These are phyloP conservation scores for Masticophis lateralis DNA, from an alignment of 2,797 vertebrate species.

Conservation along the genomic window DNA sequence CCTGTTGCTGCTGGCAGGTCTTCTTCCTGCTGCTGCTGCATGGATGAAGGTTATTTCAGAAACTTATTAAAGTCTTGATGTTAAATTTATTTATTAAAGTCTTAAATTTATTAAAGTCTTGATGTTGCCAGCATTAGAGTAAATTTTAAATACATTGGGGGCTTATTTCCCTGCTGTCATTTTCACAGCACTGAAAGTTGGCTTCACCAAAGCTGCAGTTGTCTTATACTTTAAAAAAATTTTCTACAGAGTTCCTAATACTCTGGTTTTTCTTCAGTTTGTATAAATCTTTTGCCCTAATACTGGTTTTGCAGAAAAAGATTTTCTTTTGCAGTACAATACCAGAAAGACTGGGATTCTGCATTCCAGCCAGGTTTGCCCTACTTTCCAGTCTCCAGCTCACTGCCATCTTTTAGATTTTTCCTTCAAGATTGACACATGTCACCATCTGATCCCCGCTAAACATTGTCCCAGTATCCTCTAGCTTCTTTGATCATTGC, in stretches of 20 bases:
- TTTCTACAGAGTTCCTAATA: not conserved
- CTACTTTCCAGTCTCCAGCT: not conserved
- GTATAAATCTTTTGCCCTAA: not conserved
- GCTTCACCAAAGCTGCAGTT: not conserved
- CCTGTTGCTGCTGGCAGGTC: not conserved
- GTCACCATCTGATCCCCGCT: not conserved
- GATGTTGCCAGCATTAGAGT: not conserved
- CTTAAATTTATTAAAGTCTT: not conserved
- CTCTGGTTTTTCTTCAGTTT: not conserved
- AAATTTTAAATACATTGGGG: not conserved
- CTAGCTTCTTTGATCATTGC: not conserved
- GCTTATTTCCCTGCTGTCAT: not conserved
- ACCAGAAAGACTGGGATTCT: not conserved
- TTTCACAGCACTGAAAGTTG: not conserved
- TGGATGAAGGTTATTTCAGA: slow-evolving; percentile 30
- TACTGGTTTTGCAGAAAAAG: not conserved
- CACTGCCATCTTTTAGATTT: not conserved
- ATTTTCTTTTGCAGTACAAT: not conserved
- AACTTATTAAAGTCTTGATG: not conserved
- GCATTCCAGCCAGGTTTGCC: not conserved
- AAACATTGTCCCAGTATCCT: not conserved
- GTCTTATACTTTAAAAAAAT: not conserved
- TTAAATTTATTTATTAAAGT: not conserved
- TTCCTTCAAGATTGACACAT: not conserved
- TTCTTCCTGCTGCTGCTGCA: not conserved